Evolutionary conservation across 1,140 invertebrate genomes (phyloP).

Genomic region (Elysia chlorotica): DNA sequence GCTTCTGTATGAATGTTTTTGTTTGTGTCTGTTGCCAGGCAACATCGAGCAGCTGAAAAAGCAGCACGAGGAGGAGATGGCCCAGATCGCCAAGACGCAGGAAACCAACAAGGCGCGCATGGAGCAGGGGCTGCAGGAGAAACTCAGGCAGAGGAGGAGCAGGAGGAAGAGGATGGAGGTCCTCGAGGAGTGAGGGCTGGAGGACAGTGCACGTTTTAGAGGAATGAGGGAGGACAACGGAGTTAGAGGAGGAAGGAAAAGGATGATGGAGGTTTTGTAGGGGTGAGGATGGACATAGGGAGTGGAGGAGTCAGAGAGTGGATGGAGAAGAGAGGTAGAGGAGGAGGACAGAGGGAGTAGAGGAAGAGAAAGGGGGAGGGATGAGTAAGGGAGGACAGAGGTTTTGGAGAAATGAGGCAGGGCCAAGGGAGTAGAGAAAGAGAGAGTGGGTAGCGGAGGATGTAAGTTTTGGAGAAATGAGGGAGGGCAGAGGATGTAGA

Average conservation of each 20-base stretch:
- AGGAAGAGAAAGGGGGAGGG: neutral
- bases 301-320: neutral
- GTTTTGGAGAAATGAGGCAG: no score
- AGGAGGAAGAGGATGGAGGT: constrained; percentile 7
- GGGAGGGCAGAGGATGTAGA: no score
- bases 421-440: no score
- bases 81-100: constrained; percentile 54
- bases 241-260: neutral
- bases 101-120: constrained; percentile 58
- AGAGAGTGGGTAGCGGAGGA: no score
- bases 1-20: no score
- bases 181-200: neutral
- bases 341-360: neutral
- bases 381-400: neutral
- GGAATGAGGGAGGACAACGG: neutral
- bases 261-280: neutral
- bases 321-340: neutral
- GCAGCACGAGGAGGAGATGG: constrained; percentile 53
- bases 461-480: no score
- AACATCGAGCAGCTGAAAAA: constrained; percentile 58
- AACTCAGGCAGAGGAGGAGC: constrained; percentile 37
- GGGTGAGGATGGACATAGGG: no score
- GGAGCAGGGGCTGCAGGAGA: constrained; percentile 58
- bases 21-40: no score
- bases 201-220: neutral